These are phyloP conservation scores for Cerastis leucographa DNA, from an alignment of 2,888 invertebrate genomes.

Conservation along the genomic window DNA sequence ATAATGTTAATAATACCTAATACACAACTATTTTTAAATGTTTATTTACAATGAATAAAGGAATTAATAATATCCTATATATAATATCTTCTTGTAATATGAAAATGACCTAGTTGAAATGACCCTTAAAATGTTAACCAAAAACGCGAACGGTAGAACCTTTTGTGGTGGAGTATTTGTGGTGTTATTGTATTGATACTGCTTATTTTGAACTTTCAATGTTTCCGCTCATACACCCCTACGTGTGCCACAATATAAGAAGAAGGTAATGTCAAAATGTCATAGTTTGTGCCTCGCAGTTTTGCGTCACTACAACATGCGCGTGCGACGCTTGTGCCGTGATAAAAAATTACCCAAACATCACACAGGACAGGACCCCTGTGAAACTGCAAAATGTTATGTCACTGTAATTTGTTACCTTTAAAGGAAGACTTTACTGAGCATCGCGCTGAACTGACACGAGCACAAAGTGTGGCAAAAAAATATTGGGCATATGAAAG, in stretches of 20 bases:
- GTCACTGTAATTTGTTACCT: conserved; percentile 54
- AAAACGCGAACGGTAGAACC: not conserved
- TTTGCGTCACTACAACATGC: conserved; percentile 78
- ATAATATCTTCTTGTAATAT: too few species aligned
- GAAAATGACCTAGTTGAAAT: too few species aligned
- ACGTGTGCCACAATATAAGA: conserved; percentile 62
- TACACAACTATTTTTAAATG: too few species aligned
- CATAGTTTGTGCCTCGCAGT: conserved; percentile 81
- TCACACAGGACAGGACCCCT: conserved; percentile 59
- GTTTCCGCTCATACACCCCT: conserved; percentile 31
- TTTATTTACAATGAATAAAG: too few species aligned
- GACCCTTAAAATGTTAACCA: not conserved
- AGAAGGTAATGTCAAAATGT: conserved; percentile 82
- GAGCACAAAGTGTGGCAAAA: conserved; percentile 53
- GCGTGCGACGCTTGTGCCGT: conserved; percentile 68
- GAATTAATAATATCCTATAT: too few species aligned
- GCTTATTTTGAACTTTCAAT: not conserved
- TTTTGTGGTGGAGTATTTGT: not conserved
- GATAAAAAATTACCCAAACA: conserved; percentile 66
- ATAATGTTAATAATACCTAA: not conserved
- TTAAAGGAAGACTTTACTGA: conserved; percentile 65
- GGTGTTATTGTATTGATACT: not conserved
- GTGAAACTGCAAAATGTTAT: conserved; percentile 63
- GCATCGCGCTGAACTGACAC: conserved; percentile 61
- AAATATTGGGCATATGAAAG: conserved; percentile 4